phyloP scores from a whole-genome alignment of 1,140 invertebrate genomes.

The Drosophila nigromelanica region DNA sequence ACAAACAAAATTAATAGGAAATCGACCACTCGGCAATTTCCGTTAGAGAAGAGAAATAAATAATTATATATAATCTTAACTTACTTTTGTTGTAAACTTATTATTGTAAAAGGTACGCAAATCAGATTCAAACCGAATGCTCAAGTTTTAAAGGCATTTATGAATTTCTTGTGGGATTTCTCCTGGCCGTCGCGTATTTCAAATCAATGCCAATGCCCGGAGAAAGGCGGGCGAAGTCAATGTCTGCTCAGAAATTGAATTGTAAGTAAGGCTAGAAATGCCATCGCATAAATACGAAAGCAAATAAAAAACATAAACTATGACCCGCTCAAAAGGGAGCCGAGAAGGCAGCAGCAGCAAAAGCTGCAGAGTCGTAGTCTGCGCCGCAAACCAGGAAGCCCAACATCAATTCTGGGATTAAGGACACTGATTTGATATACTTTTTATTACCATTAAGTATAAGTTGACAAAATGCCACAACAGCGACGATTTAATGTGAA shows the following conservation, averaged over 20 bases:
- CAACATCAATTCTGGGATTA: conserved; percentile 82
- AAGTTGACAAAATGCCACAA: conserved; percentile 69
- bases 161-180: conserved; percentile 1
- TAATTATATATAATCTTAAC: neutral
- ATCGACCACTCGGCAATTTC: neutral
- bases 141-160: conserved; percentile 30
- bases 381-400: conserved; percentile 57
- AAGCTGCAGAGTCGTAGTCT: conserved; percentile 15
- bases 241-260: conserved; percentile 70
- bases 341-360: neutral
- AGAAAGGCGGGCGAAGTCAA: conserved; percentile 17
- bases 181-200: conserved; percentile 12
- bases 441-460: conserved; percentile 83
- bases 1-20: no score
- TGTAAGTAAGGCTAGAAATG: conserved; percentile 77
- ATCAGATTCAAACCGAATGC: conserved; percentile 1
- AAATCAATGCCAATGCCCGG: conserved; percentile 13
- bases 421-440: conserved; percentile 83
- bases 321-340: conserved; percentile 34
- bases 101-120: neutral
- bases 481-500: conserved; percentile 62
- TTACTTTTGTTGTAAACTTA: neutral
- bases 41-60: neutral
- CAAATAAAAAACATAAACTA: conserved; percentile 56
- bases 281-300: conserved; percentile 66